Percentiles rank a stretch among this genome's conserved stretches.
These are phyloP conservation scores for Rosalia funebris DNA, from an alignment of 2,888 invertebrate species.

Conservation along the genomic window DNA sequence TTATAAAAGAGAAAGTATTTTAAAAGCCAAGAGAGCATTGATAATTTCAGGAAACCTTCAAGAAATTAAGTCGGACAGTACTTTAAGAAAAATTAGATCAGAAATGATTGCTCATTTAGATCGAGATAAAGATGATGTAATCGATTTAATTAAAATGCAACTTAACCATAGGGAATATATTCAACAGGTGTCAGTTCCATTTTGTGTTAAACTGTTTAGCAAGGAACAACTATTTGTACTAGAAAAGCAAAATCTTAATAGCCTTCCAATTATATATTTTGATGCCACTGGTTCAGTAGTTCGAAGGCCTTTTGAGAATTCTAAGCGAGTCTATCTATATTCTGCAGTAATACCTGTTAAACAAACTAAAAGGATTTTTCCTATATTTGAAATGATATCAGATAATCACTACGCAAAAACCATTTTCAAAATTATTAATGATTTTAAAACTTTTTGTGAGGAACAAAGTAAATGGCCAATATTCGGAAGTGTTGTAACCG, in stretches of 20 bases:
- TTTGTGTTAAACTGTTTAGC: constrained; percentile 35
- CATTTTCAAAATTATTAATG: constrained; percentile 1
- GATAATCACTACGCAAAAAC: constrained; percentile 1
- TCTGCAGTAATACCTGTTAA: constrained; percentile 11
- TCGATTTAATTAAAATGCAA: constrained; percentile 27
- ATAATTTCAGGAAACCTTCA: constrained; percentile 18
- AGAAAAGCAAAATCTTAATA: constrained; percentile 1
- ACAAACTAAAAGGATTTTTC: constrained; percentile 19
- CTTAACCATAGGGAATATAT: constrained; percentile 31
- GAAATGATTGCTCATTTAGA: constrained; percentile 19
- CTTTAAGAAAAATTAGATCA: constrained; percentile 24
- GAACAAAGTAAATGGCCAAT: constrained; percentile 17
- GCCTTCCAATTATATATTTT: constrained; percentile 30
- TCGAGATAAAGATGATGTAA: constrained; percentile 20
- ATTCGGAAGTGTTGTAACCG: constrained; percentile 17
- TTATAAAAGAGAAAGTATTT: constrained; percentile 7
- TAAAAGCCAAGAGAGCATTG: neutral
- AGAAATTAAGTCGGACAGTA: constrained; percentile 28
- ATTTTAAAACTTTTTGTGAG: constrained; percentile 14
- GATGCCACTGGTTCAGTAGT: constrained; percentile 38
- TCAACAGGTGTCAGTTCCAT: constrained; percentile 32
- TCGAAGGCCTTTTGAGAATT: constrained; percentile 16
- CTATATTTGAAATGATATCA: constrained; percentile 28
- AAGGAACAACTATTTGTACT: constrained; percentile 26
- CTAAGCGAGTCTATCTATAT: constrained; percentile 28